These are phyloP conservation scores for Lophius piscatorius DNA, from an alignment of 2,113 vertebrate species.

Conservation along the genomic window DNA sequence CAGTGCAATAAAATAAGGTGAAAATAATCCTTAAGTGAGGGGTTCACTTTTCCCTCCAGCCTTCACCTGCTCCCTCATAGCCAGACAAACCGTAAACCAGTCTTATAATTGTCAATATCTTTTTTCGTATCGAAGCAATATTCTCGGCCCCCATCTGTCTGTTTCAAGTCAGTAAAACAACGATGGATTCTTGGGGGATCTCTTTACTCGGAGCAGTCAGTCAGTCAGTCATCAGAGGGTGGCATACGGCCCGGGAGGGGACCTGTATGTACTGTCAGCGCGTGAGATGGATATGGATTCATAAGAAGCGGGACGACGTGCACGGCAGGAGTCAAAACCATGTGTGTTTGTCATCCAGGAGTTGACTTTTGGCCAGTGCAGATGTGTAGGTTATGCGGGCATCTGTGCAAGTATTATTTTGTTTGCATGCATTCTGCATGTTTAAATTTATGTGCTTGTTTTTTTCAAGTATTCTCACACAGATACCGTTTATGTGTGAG, in stretches of 20 bases:
- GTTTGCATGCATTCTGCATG: background rate
- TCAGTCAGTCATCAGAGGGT: slow-evolving; percentile 46
- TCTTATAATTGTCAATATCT: slow-evolving; percentile 21
- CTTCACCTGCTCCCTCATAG: background rate
- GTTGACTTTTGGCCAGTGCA: background rate
- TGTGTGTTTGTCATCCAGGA: background rate
- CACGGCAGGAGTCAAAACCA: background rate
- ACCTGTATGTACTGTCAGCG: slow-evolving; percentile 27
- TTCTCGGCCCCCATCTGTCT: slow-evolving; percentile 37
- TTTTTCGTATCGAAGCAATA: slow-evolving; percentile 38
- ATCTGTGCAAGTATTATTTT: background rate
- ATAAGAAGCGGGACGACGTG: slow-evolving; percentile 18
- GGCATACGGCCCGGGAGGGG: slow-evolving; percentile 19
- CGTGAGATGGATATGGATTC: slow-evolving; percentile 44
- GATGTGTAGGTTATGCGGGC: background rate
- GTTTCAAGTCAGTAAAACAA: slow-evolving; percentile 21
- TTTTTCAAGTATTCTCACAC: slow-evolving; percentile 5
- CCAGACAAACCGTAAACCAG: slow-evolving; percentile 32
- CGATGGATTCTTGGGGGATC: slow-evolving; percentile 42
- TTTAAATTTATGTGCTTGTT: slow-evolving; percentile 19
- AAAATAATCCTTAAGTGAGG: background rate
- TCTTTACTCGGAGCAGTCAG: slow-evolving; percentile 47
- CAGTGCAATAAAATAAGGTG: slow-evolving; percentile 3
- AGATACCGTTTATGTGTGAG: slow-evolving; percentile 34
- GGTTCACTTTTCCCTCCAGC: background rate